Base-by-base conservation (phyloP, 2,888 invertebrate genomes). In the Scrobipalpa atriplicella region DNA sequence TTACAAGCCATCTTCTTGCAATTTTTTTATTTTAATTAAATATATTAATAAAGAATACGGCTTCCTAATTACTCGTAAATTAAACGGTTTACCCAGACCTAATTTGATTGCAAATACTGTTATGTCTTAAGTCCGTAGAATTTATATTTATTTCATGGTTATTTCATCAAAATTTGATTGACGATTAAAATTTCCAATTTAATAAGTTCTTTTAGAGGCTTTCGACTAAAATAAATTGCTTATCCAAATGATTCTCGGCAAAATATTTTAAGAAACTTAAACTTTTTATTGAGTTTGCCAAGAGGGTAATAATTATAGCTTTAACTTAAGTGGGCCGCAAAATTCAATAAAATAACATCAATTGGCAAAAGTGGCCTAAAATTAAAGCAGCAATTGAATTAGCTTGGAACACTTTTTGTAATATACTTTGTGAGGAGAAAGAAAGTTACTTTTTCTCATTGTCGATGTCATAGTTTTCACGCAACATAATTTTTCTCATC, bases 231-330 rank as follows among this genome's bases (percentile, higher is more conserved):
- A 47, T n/a, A 16, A 16, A 47, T 47, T 47, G 47, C 47, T n/a
- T 47, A 47, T 1, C 47, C 16, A 10, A 47, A n/a, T 47, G 6
- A 47, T 47, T 47, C 3, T 1, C 47, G 47, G n/a, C 16, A n/a
- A 8, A 47, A 47, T 47, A 47, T 47, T 47, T 47, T 16, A 16
- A 2, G 47, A n/a, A 47, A 47, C 47, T 16, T 60, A 16, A 29
- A 60, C 38, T 60, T 29, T 60, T 60, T 60, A 38, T 38, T 60
- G 58, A 16, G 21, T 60, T 60, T 60, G 8, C 0, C n/a, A n/a
- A 38, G 19, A 54, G 54, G 19, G 54, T 60, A n/a, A n/a, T 38
- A 11, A 60, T 60, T 60, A 38, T 16, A 58, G 10, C 58, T 60
- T 36, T 8, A 16, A 5, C 21, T 38, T 16, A 36, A 60, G 38